Evolutionary conservation across 2,888 invertebrate species (phyloP).

Genomic region (Apamea anceps): DNA sequence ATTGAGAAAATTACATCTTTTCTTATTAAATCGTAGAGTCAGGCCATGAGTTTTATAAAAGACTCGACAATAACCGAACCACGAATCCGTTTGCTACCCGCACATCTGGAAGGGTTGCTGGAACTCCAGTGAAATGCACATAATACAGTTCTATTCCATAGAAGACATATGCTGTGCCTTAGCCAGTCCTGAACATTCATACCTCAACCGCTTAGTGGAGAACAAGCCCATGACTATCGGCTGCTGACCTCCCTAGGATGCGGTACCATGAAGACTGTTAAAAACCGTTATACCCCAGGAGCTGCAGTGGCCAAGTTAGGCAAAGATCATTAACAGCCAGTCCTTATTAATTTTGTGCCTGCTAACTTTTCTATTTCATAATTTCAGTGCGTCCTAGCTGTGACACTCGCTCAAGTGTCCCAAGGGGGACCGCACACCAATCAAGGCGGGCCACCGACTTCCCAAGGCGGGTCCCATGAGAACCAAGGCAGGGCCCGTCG

Average conservation of each 20-base stretch:
- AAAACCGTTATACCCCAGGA: neutral
- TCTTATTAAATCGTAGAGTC: neutral
- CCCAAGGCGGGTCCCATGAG: slow-evolving; percentile 50
- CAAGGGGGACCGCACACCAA: slow-evolving; percentile 48
- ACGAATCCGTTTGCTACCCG: neutral
- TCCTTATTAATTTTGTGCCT: neutral
- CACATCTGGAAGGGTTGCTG: neutral
- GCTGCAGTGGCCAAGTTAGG: too few species aligned
- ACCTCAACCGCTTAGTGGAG: neutral
- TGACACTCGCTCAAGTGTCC: slow-evolving; percentile 31
- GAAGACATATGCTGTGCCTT: neutral
- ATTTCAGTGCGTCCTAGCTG: slow-evolving; percentile 53
- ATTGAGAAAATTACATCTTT: neutral
- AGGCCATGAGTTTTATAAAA: neutral
- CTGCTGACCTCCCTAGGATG: neutral
- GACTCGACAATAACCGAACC: neutral
- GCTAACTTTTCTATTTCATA: neutral
- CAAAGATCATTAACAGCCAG: neutral
- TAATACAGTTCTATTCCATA: too few species aligned
- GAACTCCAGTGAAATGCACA: neutral
- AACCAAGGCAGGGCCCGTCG: slow-evolving; percentile 50
- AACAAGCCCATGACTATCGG: neutral
- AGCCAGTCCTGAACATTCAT: neutral
- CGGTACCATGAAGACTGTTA: neutral
- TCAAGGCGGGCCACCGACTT: slow-evolving; percentile 38